Evolutionary conservation across 2,888 invertebrate species (phyloP), one percentile per base, ranked within the genome.

Genomic region (Charanyca ferruginea): DNA sequence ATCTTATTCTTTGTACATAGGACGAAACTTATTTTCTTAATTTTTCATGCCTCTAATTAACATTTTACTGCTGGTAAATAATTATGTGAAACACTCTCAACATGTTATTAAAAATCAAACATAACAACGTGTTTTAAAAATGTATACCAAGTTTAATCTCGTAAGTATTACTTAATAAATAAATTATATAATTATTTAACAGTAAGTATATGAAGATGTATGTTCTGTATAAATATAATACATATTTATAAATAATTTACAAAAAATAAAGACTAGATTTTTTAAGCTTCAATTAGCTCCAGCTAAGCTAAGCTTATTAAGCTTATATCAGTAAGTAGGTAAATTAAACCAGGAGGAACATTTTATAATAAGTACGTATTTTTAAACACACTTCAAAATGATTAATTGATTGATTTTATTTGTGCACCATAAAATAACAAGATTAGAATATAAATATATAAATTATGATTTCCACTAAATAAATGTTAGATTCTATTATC

Each of bases 391-490:
- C 47, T 51, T 59, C 11, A 63, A 66, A 60, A 62, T 63, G 11
- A 44, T 32, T 65, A 63, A 54, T 58, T 64, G n/a, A 61, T 48
- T 55, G 54, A 66, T 75, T 78, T 73, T 71, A 69, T 83, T 83
- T 83, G 81, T 83, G 81, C 83, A 76, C 55, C 71, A 57, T 73
- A 71, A 75, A 78, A 73, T 51, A 77, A 77, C 69, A 53, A 77
- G 70, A 62, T 65, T 76, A 80, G 60, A 66, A 28, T 67, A 68
- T 58, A 71, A 66, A 67, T 47, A 51, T 64, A 57, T 67, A 38
- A 74, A 67, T 66, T 20, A 74, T 49, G 57, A 23, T 61, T 55
- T 41, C 49, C 45, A 65, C 67, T 80, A 64, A 80, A 79, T 49
- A 66, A 67, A 52, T 55, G 1, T 66, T 60, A 73, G 54, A 59